Evolutionary conservation across 2,888 invertebrate genomes (phyloP).

Genomic region (Auanema freiburgensis): DNA sequence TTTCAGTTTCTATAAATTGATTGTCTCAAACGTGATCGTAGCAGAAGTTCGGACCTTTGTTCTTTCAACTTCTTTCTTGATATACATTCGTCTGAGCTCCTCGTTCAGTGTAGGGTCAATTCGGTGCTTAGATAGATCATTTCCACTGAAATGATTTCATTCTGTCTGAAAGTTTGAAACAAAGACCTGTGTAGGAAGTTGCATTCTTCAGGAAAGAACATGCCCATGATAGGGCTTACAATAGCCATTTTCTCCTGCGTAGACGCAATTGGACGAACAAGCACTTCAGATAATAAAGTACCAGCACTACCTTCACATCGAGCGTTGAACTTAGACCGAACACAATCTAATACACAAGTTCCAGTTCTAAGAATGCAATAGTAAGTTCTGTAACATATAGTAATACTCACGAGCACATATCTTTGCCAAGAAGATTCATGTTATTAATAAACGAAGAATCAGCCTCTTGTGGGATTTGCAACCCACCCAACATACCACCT

Average conservation of each 20-base stretch:
- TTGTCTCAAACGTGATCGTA: no score
- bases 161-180: not conserved
- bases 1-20: no score
- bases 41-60: no score
- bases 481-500: constrained; percentile 1
- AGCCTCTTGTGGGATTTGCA: not conserved
- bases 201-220: constrained; percentile 43
- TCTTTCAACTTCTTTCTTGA: constrained; percentile 29
- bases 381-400: no score
- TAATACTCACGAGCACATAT: constrained; percentile 10
- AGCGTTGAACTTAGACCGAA: constrained; percentile 45
- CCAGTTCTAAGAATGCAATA: no score
- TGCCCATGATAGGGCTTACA: constrained; percentile 31
- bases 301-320: constrained; percentile 53
- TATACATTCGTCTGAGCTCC: constrained; percentile 43
- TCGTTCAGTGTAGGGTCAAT: constrained; percentile 36
- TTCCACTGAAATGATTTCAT: constrained; percentile 20
- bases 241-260: constrained; percentile 34
- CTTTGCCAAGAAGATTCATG: constrained; percentile 4
- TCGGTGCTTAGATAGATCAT: constrained; percentile 33
- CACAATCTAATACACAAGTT: constrained; percentile 47
- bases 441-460: constrained; percentile 5
- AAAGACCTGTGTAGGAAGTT: constrained; percentile 30
- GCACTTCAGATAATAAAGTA: constrained; percentile 42
- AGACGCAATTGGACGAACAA: constrained; percentile 42